Evolutionary conservation across 2,797 vertebrate species (phyloP).

Genomic region (Delichon dasypus): DNA sequence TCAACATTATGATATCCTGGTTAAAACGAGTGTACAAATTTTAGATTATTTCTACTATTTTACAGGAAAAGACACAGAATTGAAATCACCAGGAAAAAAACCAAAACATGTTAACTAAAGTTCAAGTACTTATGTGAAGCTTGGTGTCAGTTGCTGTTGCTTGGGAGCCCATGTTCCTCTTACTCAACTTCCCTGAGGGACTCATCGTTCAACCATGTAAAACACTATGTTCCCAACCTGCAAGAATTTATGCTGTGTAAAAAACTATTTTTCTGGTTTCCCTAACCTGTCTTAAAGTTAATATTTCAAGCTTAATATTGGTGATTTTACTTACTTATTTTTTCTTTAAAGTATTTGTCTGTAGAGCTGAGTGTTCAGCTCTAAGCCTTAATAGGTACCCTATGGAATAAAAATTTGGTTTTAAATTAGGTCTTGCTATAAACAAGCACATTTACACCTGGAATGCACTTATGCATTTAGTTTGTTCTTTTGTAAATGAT

Average conservation of each 20-base stretch:
- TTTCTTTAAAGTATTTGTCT: neutral
- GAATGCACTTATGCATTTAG: neutral
- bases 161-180: neutral
- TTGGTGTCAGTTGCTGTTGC: neutral
- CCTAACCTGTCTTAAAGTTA: neutral
- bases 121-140: neutral
- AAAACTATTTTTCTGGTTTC: neutral
- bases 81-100: neutral
- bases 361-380: neutral
- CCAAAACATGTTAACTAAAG: neutral
- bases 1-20: neutral
- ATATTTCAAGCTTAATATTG: neutral
- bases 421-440: neutral
- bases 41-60: neutral
- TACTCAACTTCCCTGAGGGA: fast-evolving
- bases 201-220: neutral
- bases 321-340: neutral
- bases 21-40: neutral
- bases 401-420: neutral
- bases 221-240: neutral
- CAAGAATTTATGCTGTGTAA: neutral
- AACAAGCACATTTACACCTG: neutral
- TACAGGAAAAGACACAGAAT: neutral
- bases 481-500: neutral
- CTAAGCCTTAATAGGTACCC: neutral